Conservation (phyloP, 2,113 vertebrate genomes). For the Rhabdomys dilectus region DNA sequence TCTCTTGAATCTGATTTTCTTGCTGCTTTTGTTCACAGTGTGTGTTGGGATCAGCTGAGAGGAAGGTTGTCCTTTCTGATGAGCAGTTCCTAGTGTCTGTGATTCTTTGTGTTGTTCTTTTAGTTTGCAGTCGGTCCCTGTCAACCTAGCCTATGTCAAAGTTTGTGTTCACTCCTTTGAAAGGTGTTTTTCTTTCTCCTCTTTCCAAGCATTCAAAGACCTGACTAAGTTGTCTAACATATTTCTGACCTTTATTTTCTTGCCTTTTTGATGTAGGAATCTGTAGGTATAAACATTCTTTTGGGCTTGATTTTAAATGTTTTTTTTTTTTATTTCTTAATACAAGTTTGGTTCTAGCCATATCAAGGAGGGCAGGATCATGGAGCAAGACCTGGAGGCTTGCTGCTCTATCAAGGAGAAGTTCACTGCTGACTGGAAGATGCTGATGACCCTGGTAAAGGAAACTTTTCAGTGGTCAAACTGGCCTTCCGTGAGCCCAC, state of each 20-base stretch:
- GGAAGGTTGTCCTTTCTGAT: neutral
- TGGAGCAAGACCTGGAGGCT: neutral
- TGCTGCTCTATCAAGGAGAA: neutral
- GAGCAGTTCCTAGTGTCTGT: neutral
- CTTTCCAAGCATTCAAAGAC: neutral
- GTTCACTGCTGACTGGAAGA: neutral
- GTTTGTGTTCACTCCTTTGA: neutral
- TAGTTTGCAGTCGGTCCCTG: neutral
- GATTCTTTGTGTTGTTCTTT: neutral
- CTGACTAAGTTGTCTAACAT: neutral
- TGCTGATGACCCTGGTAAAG: too few relatives aligned
- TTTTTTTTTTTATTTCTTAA: neutral
- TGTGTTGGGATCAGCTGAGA: rapidly evolving
- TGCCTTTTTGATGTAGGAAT: neutral
- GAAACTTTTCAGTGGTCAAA: neutral
- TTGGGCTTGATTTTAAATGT: neutral
- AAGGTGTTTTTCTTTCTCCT: neutral
- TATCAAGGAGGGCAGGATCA: neutral
- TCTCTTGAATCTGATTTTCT: neutral
- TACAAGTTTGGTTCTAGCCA: neutral
- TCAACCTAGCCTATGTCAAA: rapidly evolving
- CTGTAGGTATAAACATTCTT: neutral
- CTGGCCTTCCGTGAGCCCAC: neutral
- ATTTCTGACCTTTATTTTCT: neutral
- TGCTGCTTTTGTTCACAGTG: neutral